These are phyloP conservation scores for Prunella fulvescens DNA, from an alignment of 2,113 vertebrate genomes.

Conservation along the genomic window DNA sequence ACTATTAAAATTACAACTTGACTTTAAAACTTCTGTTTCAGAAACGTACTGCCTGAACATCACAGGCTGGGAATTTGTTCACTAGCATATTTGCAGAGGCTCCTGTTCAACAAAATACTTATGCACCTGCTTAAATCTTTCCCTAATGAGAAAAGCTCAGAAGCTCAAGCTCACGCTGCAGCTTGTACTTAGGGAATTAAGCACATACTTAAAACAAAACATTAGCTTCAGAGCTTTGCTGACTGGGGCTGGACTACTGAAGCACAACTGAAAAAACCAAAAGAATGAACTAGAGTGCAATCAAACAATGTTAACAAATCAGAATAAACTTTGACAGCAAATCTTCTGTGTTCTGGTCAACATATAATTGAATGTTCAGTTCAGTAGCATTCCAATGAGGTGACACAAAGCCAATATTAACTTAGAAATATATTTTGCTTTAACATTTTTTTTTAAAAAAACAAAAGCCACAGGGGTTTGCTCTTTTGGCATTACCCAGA, in stretches of 20 bases:
- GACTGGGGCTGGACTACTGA: background rate
- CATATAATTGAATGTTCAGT: background rate
- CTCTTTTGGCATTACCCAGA: background rate
- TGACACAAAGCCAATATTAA: background rate
- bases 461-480: background rate
- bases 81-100: background rate
- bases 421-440: background rate
- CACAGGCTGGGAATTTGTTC: background rate
- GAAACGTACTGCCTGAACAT: background rate
- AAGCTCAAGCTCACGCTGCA: background rate
- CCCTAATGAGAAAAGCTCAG: background rate
- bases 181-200: background rate
- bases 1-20: background rate
- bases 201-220: background rate
- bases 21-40: background rate
- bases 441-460: background rate
- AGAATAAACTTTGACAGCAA: background rate
- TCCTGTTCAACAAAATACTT: background rate
- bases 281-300: background rate
- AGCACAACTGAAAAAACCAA: background rate
- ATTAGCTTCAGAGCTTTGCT: background rate
- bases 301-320: background rate
- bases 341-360: background rate
- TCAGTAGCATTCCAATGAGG: background rate
- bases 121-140: background rate